These are phyloP conservation scores for Morpho helenor DNA, from an alignment of 2,888 invertebrate genomes.

Conservation along the genomic window DNA sequence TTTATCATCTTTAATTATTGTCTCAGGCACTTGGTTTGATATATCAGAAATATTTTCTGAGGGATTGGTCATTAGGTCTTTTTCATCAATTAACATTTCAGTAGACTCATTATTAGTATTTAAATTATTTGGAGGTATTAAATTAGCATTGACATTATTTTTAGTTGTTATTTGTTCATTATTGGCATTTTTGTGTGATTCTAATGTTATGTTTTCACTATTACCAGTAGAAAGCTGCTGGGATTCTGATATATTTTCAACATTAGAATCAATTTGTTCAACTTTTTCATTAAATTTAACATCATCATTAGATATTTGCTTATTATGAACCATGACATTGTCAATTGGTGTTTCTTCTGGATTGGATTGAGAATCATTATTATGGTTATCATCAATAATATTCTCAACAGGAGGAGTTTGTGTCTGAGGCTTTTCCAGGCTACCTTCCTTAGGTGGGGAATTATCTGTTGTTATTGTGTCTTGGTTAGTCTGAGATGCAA, in stretches of 20 bases:
- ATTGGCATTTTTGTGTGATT: conserved; percentile 33
- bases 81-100: conserved; percentile 31
- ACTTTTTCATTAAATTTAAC: conserved; percentile 12
- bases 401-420: not conserved
- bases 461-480: not conserved
- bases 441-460: not conserved
- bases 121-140: conserved; percentile 31
- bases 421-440: no score
- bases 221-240: conserved; percentile 15
- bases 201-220: conserved; percentile 24
- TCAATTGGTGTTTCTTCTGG: no score
- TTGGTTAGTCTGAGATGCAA: not conserved
- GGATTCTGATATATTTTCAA: conserved; percentile 17
- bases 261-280: conserved; percentile 8
- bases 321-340: not conserved
- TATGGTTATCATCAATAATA: not conserved
- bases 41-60: not conserved
- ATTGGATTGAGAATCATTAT: not conserved
- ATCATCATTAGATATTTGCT: not conserved
- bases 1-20: not conserved
- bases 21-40: conserved; percentile 1
- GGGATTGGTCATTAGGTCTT: not conserved
- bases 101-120: conserved; percentile 25
- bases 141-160: conserved; percentile 39
- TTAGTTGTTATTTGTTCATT: conserved; percentile 26